Conservation (phyloP, 2,888 invertebrate genomes). For the Sinohyriopsis cumingii region DNA sequence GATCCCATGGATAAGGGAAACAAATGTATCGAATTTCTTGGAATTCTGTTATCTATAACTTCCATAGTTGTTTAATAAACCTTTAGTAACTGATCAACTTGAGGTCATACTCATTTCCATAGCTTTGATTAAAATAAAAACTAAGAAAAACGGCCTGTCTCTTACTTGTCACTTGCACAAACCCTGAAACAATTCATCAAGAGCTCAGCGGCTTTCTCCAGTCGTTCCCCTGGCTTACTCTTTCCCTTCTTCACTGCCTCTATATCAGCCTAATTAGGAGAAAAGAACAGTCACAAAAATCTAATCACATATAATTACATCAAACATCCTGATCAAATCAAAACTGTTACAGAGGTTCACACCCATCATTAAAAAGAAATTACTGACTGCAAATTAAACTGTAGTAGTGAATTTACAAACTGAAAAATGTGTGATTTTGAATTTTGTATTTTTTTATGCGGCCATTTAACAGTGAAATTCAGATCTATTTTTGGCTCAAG, state of each 20-base stretch:
- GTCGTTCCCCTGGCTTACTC: conserved; percentile 77
- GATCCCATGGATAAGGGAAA: too few species aligned
- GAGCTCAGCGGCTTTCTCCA: conserved; percentile 95
- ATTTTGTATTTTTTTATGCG: too few species aligned
- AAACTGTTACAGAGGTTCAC: too few species aligned
- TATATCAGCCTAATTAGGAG: conserved; percentile 80
- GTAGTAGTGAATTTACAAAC: neutral
- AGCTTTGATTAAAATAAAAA: neutral
- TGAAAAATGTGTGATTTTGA: too few species aligned
- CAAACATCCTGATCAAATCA: too few species aligned
- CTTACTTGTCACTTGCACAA: conserved; percentile 91
- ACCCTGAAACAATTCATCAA: conserved; percentile 94
- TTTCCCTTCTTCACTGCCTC: conserved; percentile 67
- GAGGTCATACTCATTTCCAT: neutral
- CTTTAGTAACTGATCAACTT: too few species aligned
- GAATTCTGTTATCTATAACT: too few species aligned
- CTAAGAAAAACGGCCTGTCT: conserved; percentile 13
- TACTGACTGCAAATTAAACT: neutral
- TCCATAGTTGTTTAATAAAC: too few species aligned
- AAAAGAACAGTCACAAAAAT: conserved; percentile 4
- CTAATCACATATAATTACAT: neutral
- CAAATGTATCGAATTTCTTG: too few species aligned
- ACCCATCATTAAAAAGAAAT: too few species aligned
- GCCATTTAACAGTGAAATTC: too few species aligned
- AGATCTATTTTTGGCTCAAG: too few species aligned